These are phyloP conservation scores for Trichonephila clavipes DNA, from an alignment of 1,140 invertebrate genomes.

Conservation along the genomic window DNA sequence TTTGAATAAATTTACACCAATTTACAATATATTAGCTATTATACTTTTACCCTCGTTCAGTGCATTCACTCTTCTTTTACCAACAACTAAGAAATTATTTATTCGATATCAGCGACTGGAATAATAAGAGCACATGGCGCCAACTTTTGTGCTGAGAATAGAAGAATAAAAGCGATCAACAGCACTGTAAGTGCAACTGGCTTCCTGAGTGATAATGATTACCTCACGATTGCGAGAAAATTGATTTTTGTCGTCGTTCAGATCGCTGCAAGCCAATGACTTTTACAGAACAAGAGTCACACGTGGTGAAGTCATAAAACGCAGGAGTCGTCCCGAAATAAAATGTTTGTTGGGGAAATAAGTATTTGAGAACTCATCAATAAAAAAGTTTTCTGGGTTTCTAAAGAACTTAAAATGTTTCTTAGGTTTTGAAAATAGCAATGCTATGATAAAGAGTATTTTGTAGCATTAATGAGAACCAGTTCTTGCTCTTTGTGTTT, in stretches of 20 bases:
- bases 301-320: background rate
- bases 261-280: background rate
- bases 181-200: constrained; percentile 42
- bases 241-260: constrained; percentile 47
- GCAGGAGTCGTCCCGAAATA: background rate
- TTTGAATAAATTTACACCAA: too few species aligned
- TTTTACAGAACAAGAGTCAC: background rate
- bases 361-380: background rate
- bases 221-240: constrained; percentile 57
- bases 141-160: background rate
- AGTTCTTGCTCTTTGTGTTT: too few species aligned
- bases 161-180: constrained; percentile 34
- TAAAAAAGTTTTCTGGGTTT: too few species aligned
- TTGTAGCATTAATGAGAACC: too few species aligned
- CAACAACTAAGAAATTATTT: too few species aligned
- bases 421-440: too few species aligned
- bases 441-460: too few species aligned
- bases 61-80: too few species aligned
- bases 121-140: constrained; percentile 1
- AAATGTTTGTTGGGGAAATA: background rate
- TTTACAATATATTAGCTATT: too few species aligned
- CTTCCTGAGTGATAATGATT: constrained; percentile 59
- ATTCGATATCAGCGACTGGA: background rate
- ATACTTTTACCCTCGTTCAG: too few species aligned
- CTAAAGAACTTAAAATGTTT: too few species aligned